Base-by-base conservation (phyloP, 2,888 invertebrate species). In the Dolomedes plantarius region DNA sequence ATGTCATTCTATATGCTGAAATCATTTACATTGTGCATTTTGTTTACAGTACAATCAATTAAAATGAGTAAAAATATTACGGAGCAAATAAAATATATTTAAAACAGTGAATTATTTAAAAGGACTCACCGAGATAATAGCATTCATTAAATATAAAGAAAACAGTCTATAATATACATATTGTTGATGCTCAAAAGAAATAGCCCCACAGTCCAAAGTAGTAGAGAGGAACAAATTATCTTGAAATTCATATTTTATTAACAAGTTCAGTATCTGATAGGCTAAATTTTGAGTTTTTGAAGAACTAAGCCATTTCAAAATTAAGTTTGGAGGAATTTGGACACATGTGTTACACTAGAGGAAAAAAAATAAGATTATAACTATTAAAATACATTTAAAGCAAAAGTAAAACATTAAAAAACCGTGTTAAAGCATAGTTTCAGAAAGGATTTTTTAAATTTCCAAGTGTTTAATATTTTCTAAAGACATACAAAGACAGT, bases 251-350 rank as follows among this genome's bases (percentile, higher is more conserved):
- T n/a, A 19, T 11, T 73, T 41, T 29, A 85, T 64, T 13, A 77
- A 16, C 1, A 16, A 13, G 19, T 62, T 56, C 16, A 85, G 19
- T 39, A 85, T 39, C 36, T 73, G 28, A 23, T 72, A 50, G 13
- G 67, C 50, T 27, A 73, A 13, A 5, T 29, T 1, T 68, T 78
- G 72, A 9, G 67, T 77, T 3, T 3, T 36, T 41, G 56, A n/a
- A 41, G 19, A 64, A 39, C 68, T 73, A 27, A 85, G 16, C 83
- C 83, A 85, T 16, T 77, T 72, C 6, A 77, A 41, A 62, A 85
- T 56, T 23, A 68, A 28, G 9, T 9, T 23, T 23, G 77, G 29
- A 5, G 50, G 19, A 41, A 85, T 39, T 31, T 29, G 36, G 29
- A 85, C 9, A 5, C 19, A n/a, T 11, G 64, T 7, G 39, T 32